A percentile compares a stretch with the other conserved stretches of the same genome.
These are phyloP conservation scores for Protobothrops flavoviridis DNA, from an alignment of 2,113 vertebrate genomes.

Conservation along the genomic window DNA sequence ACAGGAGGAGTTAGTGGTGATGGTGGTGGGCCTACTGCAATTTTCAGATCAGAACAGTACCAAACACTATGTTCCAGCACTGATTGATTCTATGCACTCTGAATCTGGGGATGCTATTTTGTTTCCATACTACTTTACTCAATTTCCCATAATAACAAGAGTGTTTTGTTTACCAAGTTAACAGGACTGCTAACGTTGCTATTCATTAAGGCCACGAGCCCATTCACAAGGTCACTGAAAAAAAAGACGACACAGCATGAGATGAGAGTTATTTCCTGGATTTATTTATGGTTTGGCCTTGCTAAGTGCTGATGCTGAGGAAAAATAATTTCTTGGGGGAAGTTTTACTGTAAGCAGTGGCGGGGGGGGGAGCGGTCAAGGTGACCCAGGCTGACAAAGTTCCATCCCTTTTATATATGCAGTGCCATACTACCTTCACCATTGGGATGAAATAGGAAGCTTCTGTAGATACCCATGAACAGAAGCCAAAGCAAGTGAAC, in stretches of 20 bases:
- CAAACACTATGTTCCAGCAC: background rate
- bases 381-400: background rate
- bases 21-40: background rate
- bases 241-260: constrained; percentile 26
- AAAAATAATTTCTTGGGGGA: background rate
- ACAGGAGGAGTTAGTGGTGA: no score
- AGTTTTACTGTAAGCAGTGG: background rate
- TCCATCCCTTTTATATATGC: background rate
- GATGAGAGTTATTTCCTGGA: background rate
- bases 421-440: background rate
- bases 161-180: constrained; percentile 86
- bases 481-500: background rate
- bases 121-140: background rate
- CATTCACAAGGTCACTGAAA: constrained; percentile 93
- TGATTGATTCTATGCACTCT: background rate
- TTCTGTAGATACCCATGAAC: background rate
- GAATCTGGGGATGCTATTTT: background rate
- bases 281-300: background rate
- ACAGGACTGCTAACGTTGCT: constrained; percentile 98
- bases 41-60: background rate
- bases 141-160: constrained; percentile 15
- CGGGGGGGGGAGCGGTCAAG: background rate
- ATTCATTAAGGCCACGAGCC: constrained; percentile 96
- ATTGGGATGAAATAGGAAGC: background rate
- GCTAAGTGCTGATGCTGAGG: background rate